phyloP scores from a whole-genome alignment of 2,113 vertebrate genomes.

The Epinephelus cyanopodus region DNA sequence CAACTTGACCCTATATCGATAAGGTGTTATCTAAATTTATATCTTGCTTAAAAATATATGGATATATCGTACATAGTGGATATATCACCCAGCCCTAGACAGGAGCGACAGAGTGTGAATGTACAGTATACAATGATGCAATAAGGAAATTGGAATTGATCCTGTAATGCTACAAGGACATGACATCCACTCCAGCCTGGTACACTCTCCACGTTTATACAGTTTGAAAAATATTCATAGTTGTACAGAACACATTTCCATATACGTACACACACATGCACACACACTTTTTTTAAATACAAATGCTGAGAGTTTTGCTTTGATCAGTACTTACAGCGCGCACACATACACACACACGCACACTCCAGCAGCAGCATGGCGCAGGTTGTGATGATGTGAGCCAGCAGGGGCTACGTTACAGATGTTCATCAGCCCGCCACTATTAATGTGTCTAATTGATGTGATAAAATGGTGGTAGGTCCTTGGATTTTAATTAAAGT shows the following conservation, averaged over 20 bases:
- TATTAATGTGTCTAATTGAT: conserved; percentile 68
- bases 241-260: conserved; percentile 34
- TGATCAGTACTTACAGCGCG: conserved; percentile 35
- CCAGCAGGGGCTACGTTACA: conserved; percentile 53
- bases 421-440: conserved; percentile 62
- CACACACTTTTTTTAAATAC: conserved; percentile 24
- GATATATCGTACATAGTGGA: no score
- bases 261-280: conserved; percentile 20
- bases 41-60: no score
- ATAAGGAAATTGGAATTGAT: conserved; percentile 5
- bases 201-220: conserved; percentile 11
- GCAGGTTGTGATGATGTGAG: conserved; percentile 19
- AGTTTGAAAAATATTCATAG: conserved; percentile 44
- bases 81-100: background rate
- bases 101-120: background rate
- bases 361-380: background rate
- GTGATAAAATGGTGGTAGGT: conserved; percentile 57
- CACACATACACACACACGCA: background rate
- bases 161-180: conserved; percentile 10
- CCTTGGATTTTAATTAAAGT: conserved; percentile 74
- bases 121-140: conserved; percentile 12
- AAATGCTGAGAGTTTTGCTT: conserved; percentile 45
- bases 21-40: no score
- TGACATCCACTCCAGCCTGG: background rate
- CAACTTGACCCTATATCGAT: no score